These are phyloP conservation scores for Anneissia japonica DNA, from an alignment of 35 echinoderm and acorn worm genomes.

Conservation along the genomic window DNA sequence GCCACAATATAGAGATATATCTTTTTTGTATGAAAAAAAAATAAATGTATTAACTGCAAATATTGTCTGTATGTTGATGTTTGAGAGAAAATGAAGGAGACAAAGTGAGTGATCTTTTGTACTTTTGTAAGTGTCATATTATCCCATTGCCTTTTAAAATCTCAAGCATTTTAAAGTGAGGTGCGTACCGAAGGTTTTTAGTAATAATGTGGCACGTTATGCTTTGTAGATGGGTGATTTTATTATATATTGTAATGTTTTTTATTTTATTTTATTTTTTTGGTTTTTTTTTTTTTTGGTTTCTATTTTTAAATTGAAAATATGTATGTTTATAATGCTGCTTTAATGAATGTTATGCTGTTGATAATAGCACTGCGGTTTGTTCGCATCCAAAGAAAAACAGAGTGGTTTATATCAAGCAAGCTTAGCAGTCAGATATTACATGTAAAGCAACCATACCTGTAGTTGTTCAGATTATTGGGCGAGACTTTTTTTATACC, in stretches of 20 bases:
- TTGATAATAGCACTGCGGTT: neutral
- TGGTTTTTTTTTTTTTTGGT: neutral
- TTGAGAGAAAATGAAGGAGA: neutral
- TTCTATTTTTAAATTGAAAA: neutral
- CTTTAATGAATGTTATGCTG: neutral
- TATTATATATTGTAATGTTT: neutral
- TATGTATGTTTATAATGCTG: neutral
- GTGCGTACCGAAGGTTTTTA: too few species aligned
- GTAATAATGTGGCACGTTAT: too few species aligned
- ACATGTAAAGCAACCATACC: too few species aligned
- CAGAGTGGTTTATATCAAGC: neutral
- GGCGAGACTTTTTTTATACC: too few species aligned
- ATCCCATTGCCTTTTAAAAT: neutral
- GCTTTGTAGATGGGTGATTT: too few species aligned
- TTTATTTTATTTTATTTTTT: neutral
- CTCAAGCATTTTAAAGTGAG: too few species aligned
- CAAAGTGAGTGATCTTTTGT: neutral
- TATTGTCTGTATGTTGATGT: neutral
- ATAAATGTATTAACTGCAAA: neutral
- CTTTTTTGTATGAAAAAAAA: neutral
- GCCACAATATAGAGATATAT: neutral
- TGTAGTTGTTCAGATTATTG: too few species aligned
- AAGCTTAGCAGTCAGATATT: too few species aligned
- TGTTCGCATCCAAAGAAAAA: too few species aligned
- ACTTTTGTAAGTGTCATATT: neutral